Evolutionary conservation across 1,140 invertebrate genomes (phyloP), one percentile per base, ranked within the genome.

Genomic region (Listronotus bonariensis): DNA sequence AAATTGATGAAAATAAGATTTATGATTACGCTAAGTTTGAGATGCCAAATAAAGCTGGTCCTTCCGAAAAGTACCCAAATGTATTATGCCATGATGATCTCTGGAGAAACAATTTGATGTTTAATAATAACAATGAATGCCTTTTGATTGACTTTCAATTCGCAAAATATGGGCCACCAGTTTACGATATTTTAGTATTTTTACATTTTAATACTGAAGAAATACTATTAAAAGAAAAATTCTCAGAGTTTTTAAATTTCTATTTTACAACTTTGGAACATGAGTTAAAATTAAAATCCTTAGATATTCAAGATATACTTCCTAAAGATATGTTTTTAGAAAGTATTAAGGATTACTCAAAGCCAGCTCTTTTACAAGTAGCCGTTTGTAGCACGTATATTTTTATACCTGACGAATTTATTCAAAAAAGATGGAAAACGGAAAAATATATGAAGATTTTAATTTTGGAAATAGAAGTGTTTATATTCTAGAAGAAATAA

Each of bases 91-190:
- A 48, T 12, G 7, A 48, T 48, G 60, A 54, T 31, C 60, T 62
- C 10, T 45, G 52, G 38, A 15, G 7, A n/a, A 64, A 64, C 14
- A 64, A 64, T 46, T 17, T 64, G 3, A 64, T 64, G 45, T 64
- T 64, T 32, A 49, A 64, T 11, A 52, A 64, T 17, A 55, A 48
- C 3, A 38, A 56, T 34, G 52, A 64, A 2, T 56, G 61, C 42
- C 12, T 64, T 12, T 20, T 64, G 11, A 31, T 64, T 9, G 61
- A 64, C 18, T 64, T 48, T 51, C 61, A 64, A 20, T 26, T 64
- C 20, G 41, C 61, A 31, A 64, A 43, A 48, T 64, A 64, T 45
- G 40, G 18, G 0, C 61, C 61, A 26, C 61, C 61, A 3, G 52
- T 42, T 18, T 56, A 31, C 40, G 61, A 64, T 31, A 15, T 64